phyloP scores from a whole-genome alignment of 2,113 vertebrate genomes.

The human region DNA sequence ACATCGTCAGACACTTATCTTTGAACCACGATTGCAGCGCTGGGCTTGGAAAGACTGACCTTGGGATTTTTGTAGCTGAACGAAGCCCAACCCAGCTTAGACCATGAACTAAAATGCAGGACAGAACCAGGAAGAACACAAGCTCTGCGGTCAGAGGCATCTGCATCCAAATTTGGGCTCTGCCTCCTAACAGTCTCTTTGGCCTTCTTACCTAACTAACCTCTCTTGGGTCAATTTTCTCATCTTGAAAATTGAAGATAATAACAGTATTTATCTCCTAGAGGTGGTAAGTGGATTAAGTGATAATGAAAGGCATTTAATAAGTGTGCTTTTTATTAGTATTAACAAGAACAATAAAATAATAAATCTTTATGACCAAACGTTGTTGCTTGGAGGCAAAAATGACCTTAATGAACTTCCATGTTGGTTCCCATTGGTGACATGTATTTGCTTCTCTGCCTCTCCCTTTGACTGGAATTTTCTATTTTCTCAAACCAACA shows the following conservation, averaged over 20 bases:
- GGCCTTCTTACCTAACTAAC: neutral
- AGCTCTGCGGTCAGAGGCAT: neutral
- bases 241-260: constrained; percentile 68
- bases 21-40: neutral
- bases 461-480: neutral
- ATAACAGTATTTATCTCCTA: constrained; percentile 67
- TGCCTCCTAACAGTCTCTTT: neutral
- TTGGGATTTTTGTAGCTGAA: neutral
- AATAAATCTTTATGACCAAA: constrained; percentile 60
- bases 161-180: neutral
- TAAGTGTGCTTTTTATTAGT: constrained; percentile 60
- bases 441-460: neutral
- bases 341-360: constrained; percentile 72
- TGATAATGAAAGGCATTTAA: constrained; percentile 60
- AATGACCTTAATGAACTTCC: constrained; percentile 16
- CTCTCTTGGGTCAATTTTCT: constrained; percentile 55
- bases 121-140: neutral
- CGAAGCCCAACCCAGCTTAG: neutral
- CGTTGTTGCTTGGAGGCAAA: constrained; percentile 52
- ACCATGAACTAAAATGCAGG: neutral
- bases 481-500: neutral
- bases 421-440: neutral
- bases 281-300: constrained; percentile 58
- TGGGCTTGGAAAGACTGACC: neutral
- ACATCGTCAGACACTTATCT: neutral